A percentile compares a stretch with the other conserved stretches of the same genome.
Conservation (phyloP, 2,113 vertebrate species). For the Eulemur rufifrons region DNA sequence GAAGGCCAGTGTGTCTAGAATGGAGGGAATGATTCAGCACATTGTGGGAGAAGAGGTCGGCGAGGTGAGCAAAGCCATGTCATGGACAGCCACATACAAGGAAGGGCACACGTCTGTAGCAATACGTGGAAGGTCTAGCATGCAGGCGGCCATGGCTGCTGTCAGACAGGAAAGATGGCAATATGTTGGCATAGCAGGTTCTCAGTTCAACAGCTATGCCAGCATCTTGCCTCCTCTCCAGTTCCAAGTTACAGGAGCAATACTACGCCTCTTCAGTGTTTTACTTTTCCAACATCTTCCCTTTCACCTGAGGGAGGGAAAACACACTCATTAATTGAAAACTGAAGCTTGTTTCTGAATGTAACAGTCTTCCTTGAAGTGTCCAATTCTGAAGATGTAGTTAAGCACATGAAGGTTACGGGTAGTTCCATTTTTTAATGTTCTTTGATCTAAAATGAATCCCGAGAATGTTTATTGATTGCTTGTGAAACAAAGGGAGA, state of each 20-base stretch:
- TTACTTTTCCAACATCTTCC: conserved; percentile 28
- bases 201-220: conserved; percentile 88
- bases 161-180: conserved; percentile 88
- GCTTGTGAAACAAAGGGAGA: neutral
- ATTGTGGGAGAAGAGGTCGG: neutral
- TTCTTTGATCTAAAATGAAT: conserved; percentile 41
- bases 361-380: neutral
- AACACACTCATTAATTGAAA: conserved; percentile 63
- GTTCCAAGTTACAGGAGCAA: conserved; percentile 73
- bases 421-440: neutral
- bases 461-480: conserved; percentile 29
- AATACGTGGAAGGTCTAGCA: neutral
- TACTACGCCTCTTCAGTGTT: neutral
- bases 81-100: neutral
- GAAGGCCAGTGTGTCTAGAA: neutral
- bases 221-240: conserved; percentile 90
- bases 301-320: conserved; percentile 71
- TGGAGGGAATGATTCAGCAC: neutral
- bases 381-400: neutral
- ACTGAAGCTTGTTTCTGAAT: conserved; percentile 27
- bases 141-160: conserved; percentile 65
- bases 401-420: conserved; percentile 26
- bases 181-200: conserved; percentile 90
- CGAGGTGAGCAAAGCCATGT: neutral
- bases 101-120: neutral